A percentile compares a stretch with the other conserved stretches of the same genome.
Conservation (phyloP, 2,797 vertebrate genomes). For the Muraenolepis orangiensis region DNA sequence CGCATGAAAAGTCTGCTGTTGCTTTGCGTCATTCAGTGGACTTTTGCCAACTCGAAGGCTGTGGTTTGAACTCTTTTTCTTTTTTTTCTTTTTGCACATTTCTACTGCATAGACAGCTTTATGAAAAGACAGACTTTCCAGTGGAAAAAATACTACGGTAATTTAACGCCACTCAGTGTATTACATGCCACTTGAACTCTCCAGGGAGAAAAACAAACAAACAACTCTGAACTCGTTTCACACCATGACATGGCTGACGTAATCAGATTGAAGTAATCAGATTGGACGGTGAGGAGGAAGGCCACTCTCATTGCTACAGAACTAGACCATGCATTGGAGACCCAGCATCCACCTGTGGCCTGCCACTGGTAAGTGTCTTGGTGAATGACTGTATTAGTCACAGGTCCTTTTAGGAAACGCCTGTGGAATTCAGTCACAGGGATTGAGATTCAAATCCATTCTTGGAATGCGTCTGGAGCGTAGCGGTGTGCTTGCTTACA, state of each 20-base stretch:
- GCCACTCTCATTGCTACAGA: not conserved
- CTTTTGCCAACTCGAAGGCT: too few species aligned
- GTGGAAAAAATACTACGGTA: too few species aligned
- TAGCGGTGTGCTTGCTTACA: not conserved
- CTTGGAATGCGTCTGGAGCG: slow-evolving; percentile 26
- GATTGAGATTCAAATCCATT: slow-evolving; percentile 55
- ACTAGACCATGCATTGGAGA: not conserved
- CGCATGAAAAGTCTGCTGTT: too few species aligned
- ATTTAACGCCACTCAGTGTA: not conserved
- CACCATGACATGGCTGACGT: not conserved
- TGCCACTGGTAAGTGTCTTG: not conserved
- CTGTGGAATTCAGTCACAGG: slow-evolving; percentile 12
- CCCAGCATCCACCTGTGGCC: not conserved
- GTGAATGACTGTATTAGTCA: not conserved
- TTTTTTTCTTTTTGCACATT: too few species aligned
- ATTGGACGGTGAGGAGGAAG: not conserved
- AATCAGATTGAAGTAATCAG: not conserved
- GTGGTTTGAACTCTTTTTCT: too few species aligned
- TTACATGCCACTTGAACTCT: not conserved
- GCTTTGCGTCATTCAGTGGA: too few species aligned
- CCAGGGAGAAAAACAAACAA: not conserved
- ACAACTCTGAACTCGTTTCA: too few species aligned
- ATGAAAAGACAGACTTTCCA: too few species aligned
- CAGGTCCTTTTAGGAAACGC: not conserved
- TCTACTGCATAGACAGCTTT: too few species aligned